Evolutionary conservation across 2,113 vertebrate genomes (phyloP), one percentile per base, ranked within the genome.

Genomic region (Polypterus bichir): DNA sequence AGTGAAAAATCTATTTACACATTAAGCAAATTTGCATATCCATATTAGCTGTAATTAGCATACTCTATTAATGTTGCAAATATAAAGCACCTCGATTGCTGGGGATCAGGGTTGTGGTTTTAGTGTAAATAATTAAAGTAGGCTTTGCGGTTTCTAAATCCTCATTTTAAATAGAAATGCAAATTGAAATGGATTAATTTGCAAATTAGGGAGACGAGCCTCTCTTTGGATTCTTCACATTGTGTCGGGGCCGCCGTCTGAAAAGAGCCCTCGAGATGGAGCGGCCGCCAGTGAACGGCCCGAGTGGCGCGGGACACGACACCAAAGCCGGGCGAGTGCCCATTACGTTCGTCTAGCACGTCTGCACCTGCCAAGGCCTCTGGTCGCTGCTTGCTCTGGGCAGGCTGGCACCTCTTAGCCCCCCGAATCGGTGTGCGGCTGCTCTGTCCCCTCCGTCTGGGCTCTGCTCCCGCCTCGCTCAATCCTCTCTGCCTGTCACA

Each of bases 101-200:
- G 71, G 59, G 59, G 75, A 79, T 79, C 75, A 70, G 74, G 69
- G 74, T 70, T 59, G 66, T 64, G 71, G 77, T 75, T 77, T 73
- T 63, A 73, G 76, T 69, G 70, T 68, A 77, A 73, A 83, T 80
- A 83, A 82, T 82, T 75, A 77, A 80, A 81, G 76, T 73, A 75
- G 74, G 74, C 71, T 75, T 79, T 76, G 73, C 80, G 79, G 74
- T 70, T 60, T 71, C 73, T 73, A 81, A 83, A 83, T 74, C 79
- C 78, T 81, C 77, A 81, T 79, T 79, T 81, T 76, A 79, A 79
- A 83, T 83, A 78, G 77, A 83, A 81, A 83, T 85, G 80, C 78
- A 80, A 85, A 85, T 85, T 79, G 72, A 72, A 74, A 70, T 67
- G 73, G 76, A 82, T 84, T 82, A 81, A 77, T 75, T 71, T 74